phyloP scores from a whole-genome alignment of 2,888 invertebrate genomes.

The Zelleria hepariella region DNA sequence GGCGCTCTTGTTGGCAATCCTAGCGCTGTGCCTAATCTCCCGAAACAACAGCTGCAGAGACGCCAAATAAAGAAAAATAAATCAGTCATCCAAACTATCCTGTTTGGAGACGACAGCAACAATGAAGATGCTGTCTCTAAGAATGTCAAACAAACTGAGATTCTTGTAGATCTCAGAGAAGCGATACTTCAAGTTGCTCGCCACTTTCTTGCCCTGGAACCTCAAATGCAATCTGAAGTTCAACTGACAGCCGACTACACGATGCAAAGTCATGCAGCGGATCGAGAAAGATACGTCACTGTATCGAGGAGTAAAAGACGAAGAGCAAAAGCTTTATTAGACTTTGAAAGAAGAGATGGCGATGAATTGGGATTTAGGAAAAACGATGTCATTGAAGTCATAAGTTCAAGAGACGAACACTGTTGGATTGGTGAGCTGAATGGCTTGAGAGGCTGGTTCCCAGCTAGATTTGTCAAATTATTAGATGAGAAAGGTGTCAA shows the following conservation, averaged over 20 bases:
- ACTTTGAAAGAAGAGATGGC: slow-evolving; percentile 98
- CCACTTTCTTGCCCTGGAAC: slow-evolving; percentile 95
- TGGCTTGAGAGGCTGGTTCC: slow-evolving; percentile 96
- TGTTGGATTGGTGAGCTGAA: slow-evolving; percentile 99
- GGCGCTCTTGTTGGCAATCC: slow-evolving; percentile 94
- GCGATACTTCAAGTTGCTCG: slow-evolving; percentile 92
- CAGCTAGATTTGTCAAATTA: slow-evolving; percentile 95
- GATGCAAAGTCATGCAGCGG: slow-evolving; percentile 94
- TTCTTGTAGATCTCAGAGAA: slow-evolving; percentile 97
- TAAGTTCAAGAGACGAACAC: slow-evolving; percentile 97
- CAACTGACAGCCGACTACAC: slow-evolving; percentile 92
- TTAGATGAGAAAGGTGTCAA: slow-evolving; percentile 86
- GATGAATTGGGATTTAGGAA: slow-evolving; percentile 98
- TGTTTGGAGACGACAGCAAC: slow-evolving; percentile 85
- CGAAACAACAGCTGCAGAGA: slow-evolving; percentile 90
- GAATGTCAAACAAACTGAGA: slow-evolving; percentile 98
- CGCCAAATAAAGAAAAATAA: slow-evolving; percentile 92
- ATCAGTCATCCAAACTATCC: slow-evolving; percentile 89
- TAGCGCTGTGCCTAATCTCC: slow-evolving; percentile 89
- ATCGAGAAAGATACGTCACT: slow-evolving; percentile 95
- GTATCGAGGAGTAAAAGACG: slow-evolving; percentile 89
- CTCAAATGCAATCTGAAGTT: slow-evolving; percentile 84
- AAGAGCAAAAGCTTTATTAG: slow-evolving; percentile 94
- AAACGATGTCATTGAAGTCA: slow-evolving; percentile 98
- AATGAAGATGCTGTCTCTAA: slow-evolving; percentile 92